A percentile compares a stretch with the other conserved stretches of the same genome.
Evolutionary conservation across 2,113 vertebrate genomes (phyloP).

Genomic region (Cynopterus brachyotis): DNA sequence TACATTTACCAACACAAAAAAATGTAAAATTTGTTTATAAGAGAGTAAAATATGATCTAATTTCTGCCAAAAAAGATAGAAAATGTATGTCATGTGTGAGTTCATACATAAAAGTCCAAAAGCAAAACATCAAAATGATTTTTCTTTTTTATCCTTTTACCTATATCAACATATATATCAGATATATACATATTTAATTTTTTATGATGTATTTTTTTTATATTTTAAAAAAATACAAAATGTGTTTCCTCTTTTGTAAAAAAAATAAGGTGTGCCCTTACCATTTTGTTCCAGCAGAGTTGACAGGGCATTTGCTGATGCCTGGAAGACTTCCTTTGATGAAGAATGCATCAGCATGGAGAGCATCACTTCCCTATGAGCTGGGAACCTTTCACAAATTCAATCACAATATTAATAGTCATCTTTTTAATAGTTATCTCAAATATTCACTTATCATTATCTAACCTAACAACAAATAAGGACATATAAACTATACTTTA

Average conservation of each 20-base stretch:
- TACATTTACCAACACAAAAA: background rate
- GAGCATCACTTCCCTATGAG: constrained; percentile 92
- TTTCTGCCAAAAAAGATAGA: constrained; percentile 1
- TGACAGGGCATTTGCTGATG: constrained; percentile 89
- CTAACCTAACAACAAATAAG: background rate
- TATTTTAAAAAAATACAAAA: background rate
- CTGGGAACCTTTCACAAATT: constrained; percentile 87
- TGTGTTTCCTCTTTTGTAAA: background rate
- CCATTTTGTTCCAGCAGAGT: constrained; percentile 90
- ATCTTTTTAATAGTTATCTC: background rate
- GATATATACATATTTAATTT: background rate
- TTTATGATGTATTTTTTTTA: background rate
- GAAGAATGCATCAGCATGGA: constrained; percentile 93
- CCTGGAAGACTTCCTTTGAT: constrained; percentile 91
- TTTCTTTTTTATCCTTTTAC: background rate
- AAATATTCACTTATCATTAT: background rate
- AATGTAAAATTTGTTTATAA: background rate
- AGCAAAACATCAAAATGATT: background rate
- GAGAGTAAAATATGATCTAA: background rate
- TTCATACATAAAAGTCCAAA: background rate
- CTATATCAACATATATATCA: background rate
- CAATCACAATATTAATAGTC: background rate
- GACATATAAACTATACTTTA: background rate
- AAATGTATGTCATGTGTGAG: background rate
- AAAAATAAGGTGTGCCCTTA: constrained; percentile 71